These are phyloP conservation scores for Ceratoteleas bidentatus DNA, from an alignment of 1,140 invertebrate species.

Conservation along the genomic window DNA sequence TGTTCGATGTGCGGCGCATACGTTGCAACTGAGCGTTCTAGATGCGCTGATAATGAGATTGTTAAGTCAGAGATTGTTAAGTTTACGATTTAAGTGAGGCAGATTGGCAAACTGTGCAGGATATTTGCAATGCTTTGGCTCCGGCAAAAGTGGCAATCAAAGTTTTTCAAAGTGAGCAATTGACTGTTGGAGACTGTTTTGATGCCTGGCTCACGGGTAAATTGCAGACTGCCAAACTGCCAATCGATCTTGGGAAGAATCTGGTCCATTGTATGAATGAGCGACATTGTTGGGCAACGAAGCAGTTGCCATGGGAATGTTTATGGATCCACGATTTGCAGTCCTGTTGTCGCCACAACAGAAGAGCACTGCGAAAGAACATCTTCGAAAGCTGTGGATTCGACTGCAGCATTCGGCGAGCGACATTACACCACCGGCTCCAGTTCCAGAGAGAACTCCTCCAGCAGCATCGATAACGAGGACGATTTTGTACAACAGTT, in stretches of 20 bases:
- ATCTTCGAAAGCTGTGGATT: not conserved
- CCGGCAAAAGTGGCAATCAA: constrained; percentile 7
- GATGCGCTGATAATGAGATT: too few relatives aligned
- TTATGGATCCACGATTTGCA: constrained; percentile 9
- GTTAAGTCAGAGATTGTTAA: too few relatives aligned
- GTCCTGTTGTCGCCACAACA: not conserved
- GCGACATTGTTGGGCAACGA: not conserved
- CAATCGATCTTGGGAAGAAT: not conserved
- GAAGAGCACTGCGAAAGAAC: not conserved
- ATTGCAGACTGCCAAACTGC: not conserved
- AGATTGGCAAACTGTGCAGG: not conserved
- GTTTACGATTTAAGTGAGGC: too few relatives aligned
- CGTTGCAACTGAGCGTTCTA: not conserved
- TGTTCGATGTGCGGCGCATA: too few relatives aligned
- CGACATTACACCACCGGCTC: too few relatives aligned
- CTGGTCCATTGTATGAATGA: constrained; percentile 2
- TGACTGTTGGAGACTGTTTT: constrained; percentile 10
- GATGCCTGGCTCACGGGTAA: not conserved
- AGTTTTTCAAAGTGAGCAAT: not conserved
- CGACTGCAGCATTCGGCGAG: not conserved
- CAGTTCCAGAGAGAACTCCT: too few relatives aligned
- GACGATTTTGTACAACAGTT: too few relatives aligned
- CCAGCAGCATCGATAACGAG: too few relatives aligned
- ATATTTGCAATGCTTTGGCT: not conserved
- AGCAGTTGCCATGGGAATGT: not conserved